Evolutionary conservation across 2,888 invertebrate genomes (phyloP), one percentile per base, ranked within the genome.

Genomic region (Drosophila cracens): DNA sequence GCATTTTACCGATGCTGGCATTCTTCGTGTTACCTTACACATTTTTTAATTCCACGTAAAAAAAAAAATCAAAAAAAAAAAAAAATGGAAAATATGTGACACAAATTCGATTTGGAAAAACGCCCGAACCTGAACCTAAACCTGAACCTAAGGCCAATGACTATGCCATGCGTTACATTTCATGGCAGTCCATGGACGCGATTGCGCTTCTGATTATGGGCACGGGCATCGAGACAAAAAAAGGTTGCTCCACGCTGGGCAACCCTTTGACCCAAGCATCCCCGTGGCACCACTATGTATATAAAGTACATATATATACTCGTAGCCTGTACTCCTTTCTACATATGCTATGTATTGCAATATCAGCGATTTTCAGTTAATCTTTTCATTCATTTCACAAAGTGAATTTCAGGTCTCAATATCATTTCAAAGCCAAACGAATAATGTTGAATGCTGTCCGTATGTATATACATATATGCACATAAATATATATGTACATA

Each of bases 21-120:
- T 46, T 46, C 46, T 46, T 68, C 64, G 49, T 62, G 51, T 48
- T 65, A 66, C 69, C 57, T 73, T 67, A 16, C 21, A 33, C 58
- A 70, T 52, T 54, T 36, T 61, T 59, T 73, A 70, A 70, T 70
- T 46, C 7, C 58, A 62, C 38, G 40, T 52, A 57, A 46, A 52
- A 31, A 52, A 31, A 63, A 36, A 36, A 21, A 46, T 31, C 34
- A 65, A 49, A 36, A 36, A 52, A 36, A 58, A 54, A 46, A 49
- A 62, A 68, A 69, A 49, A 60, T 38, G 16, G 36, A 31, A 74
- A 72, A 82, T 68, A 57, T 64, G 75, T 82, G 79, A 76, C 75
- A 81, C 72, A 82, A 81, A 81, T 81, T 81, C 79, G 82, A 81
- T 81, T 79, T 79, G 67, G 49, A 75, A 78, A 80, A 72, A 65